Conservation (phyloP, 2,797 vertebrate genomes). For the Calcarius lapponicus region DNA sequence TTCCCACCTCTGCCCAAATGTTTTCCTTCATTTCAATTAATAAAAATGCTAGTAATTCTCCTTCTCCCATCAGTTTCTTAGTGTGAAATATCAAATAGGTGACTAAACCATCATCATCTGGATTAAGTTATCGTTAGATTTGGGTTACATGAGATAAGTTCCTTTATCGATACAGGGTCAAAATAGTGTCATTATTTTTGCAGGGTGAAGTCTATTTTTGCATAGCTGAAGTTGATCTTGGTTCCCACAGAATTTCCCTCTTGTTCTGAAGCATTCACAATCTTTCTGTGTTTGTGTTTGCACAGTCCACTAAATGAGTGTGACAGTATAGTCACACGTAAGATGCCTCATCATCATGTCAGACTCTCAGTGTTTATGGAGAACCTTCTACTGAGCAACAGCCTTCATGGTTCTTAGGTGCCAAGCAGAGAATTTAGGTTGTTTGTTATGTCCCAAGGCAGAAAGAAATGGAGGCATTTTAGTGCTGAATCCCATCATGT, state of each 20-base stretch:
- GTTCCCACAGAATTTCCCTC: neutral
- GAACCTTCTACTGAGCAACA: neutral
- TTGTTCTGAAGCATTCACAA: neutral
- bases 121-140: neutral
- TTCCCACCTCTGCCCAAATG: neutral
- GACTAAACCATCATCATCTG: neutral
- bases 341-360: neutral
- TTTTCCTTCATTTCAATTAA: neutral
- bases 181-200: neutral
- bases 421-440: neutral
- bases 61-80: neutral
- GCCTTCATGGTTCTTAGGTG: neutral
- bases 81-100: neutral
- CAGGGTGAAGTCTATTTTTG: neutral
- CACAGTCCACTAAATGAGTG: neutral
- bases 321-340: neutral
- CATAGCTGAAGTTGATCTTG: neutral
- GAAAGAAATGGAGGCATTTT: neutral
- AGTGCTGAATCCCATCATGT: neutral
- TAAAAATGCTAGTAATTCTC: neutral
- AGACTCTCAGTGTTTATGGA: neutral
- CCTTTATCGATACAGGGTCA: neutral
- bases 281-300: neutral
- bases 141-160: neutral
- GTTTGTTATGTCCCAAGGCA: neutral